Percentiles rank a stretch among this genome's conserved stretches.
Conservation (phyloP, 2,113 vertebrate species). For the Meleagris gallopavo region DNA sequence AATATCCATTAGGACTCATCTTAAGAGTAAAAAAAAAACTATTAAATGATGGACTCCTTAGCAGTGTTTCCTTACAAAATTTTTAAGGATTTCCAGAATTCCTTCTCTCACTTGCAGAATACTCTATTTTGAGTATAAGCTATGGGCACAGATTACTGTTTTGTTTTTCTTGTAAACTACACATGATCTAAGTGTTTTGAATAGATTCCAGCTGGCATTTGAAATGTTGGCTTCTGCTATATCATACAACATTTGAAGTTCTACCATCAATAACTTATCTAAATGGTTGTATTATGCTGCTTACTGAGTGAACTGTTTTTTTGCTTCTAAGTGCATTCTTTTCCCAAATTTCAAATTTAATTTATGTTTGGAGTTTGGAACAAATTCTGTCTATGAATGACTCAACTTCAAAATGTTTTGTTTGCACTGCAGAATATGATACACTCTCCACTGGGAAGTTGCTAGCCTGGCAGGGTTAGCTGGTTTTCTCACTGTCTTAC, state of each 20-base stretch:
- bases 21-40: not conserved
- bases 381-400: not conserved
- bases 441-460: conserved; percentile 10
- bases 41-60: not conserved
- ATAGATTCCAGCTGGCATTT: not conserved
- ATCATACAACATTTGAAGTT: not conserved
- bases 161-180: not conserved
- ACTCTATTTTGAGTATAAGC: not conserved
- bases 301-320: not conserved
- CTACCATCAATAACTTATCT: not conserved
- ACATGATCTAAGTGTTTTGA: not conserved
- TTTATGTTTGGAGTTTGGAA: conserved; percentile 33
- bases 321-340: not conserved
- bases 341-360: conserved; percentile 19
- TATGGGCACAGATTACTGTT: not conserved
- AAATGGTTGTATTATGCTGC: not conserved
- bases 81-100: not conserved
- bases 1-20: not conserved
- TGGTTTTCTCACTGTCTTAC: conserved; percentile 40
- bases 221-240: not conserved
- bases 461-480: not conserved
- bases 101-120: not conserved
- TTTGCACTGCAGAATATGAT: conserved; percentile 49
- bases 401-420: conserved; percentile 36
- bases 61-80: not conserved